Evolutionary conservation across 2,113 vertebrate genomes (phyloP), one percentile per base, ranked within the genome.

Genomic region (Crotalus tigris): DNA sequence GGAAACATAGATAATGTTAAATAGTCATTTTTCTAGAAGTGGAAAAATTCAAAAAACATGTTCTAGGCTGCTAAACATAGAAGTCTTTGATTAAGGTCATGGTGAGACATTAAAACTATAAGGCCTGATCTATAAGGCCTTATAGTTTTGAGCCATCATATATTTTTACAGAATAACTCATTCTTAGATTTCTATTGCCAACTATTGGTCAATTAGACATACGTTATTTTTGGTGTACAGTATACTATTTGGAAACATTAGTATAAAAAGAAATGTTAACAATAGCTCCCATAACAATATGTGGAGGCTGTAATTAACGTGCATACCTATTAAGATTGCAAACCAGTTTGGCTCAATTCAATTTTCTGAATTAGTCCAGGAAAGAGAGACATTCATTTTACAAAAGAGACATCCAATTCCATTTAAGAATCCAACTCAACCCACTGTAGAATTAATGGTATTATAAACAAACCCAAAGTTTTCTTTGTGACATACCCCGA

Each of bases 1-100:
- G 0, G 93, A 90, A 21, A 0, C 2, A 5, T 1, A 6, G 88
- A 92, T 69, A 75, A 64, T 9, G 0, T 10, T 93, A 54, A 91
- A 94, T 93, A 44, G 13, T 86, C 92, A 81, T 9, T 89, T 4
- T 91, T 87, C 87, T 95, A 93, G 94, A 44, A 23, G 88, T 92
- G 92, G 85, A 85, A 88, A 92, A 94, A 24, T 3, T 89, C 53
- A 33, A 11, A 15, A 57, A 92, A 58, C 54, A 1, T 46, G 90
- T 53, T 4, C 6, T 89, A 9, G 44, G 24, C 39, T 59, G 44
- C 51, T 87, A 46, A 2, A 23, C 29, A 51, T 21, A 33, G 21
- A 81, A 91, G 9, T 17, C 15, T 33, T 75, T 75, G 69, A 93
- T 24, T 57, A 8, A 24, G 91, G 91, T 75, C 13, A 88, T 87